These are phyloP conservation scores for Octonoba sinensis DNA, from an alignment of 2,888 invertebrate species.

Conservation along the genomic window DNA sequence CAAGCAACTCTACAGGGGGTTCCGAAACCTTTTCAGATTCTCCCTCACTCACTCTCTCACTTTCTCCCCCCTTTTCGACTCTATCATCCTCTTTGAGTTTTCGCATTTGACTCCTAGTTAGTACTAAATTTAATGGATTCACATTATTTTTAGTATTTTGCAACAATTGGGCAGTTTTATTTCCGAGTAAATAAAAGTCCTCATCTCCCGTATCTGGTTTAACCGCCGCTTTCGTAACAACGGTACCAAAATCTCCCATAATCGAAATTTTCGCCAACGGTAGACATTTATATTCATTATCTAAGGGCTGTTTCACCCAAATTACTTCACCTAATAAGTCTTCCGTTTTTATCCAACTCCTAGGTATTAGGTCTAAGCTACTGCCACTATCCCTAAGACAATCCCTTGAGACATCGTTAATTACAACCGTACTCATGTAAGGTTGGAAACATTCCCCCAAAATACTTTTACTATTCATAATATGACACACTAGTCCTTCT, in stretches of 20 bases:
- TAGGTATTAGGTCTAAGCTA: neutral
- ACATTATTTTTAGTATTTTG: neutral
- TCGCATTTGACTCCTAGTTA: too few relatives aligned
- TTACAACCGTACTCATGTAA: too few relatives aligned
- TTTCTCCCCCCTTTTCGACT: too few relatives aligned
- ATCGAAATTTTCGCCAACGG: too few relatives aligned
- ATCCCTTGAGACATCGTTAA: too few relatives aligned
- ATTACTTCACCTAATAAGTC: slow-evolving; percentile 6
- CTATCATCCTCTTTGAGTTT: neutral
- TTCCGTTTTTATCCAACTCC: neutral
- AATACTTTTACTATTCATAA: too few relatives aligned
- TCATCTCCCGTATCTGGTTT: neutral
- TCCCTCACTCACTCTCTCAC: neutral
- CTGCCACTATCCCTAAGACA: too few relatives aligned
- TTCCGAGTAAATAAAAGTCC: slow-evolving; percentile 3
- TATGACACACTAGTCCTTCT: too few relatives aligned
- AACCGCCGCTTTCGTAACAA: slow-evolving; percentile 9
- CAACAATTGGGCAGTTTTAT: neutral
- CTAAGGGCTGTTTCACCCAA: slow-evolving; percentile 22
- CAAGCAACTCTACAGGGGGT: neutral
- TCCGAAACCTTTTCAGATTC: neutral
- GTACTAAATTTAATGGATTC: neutral
- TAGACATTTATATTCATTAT: neutral
- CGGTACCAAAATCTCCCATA: too few relatives aligned
- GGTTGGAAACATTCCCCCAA: too few relatives aligned